Percentiles rank a stretch among this genome's conserved stretches.
phyloP scores from a whole-genome alignment of 1,140 invertebrate genomes.

The Lepidurus packardi region DNA sequence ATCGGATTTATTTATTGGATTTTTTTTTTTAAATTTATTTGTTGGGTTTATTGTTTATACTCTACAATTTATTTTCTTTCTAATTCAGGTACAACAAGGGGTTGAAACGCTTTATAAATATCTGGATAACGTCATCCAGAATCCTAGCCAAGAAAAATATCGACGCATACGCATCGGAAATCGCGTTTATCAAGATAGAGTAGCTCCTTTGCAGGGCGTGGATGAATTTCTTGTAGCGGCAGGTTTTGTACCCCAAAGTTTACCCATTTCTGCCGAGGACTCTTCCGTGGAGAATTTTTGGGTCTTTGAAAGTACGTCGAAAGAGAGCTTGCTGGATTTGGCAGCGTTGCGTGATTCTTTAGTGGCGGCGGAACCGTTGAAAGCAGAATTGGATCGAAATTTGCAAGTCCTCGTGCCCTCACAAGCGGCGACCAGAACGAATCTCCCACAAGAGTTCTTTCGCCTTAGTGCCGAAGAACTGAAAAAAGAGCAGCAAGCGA shows the following conservation, averaged over 20 bases:
- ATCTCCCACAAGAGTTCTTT: slow-evolving; percentile 78
- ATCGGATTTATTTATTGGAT: slow-evolving; percentile 17
- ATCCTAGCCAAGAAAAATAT: slow-evolving; percentile 82
- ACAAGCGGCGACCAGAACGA: slow-evolving; percentile 57
- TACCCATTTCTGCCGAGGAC: slow-evolving; percentile 40
- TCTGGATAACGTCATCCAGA: slow-evolving; percentile 79
- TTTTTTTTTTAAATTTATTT: background rate
- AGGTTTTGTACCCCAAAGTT: slow-evolving; percentile 62
- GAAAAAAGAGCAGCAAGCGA: slow-evolving; percentile 71
- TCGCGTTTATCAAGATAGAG: slow-evolving; percentile 70
- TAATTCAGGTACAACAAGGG: slow-evolving; percentile 62
- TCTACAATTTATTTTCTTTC: slow-evolving; percentile 5
- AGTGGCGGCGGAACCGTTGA: slow-evolving; percentile 68
- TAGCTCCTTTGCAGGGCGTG: slow-evolving; percentile 68
- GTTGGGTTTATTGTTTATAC: background rate
- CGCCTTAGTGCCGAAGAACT: slow-evolving; percentile 70
- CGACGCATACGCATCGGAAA: slow-evolving; percentile 82
- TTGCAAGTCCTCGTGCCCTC: slow-evolving; percentile 65
- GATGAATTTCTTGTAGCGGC: slow-evolving; percentile 74
- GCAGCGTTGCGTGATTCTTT: slow-evolving; percentile 67
- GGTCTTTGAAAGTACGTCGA: slow-evolving; percentile 31
- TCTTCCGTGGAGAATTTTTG: slow-evolving; percentile 37
- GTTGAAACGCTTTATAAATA: slow-evolving; percentile 82
- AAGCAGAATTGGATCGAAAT: slow-evolving; percentile 71
- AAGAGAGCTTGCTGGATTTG: slow-evolving; percentile 40